Evolutionary conservation across 2,797 vertebrate genomes (phyloP).

Genomic region (Poecile montanus): DNA sequence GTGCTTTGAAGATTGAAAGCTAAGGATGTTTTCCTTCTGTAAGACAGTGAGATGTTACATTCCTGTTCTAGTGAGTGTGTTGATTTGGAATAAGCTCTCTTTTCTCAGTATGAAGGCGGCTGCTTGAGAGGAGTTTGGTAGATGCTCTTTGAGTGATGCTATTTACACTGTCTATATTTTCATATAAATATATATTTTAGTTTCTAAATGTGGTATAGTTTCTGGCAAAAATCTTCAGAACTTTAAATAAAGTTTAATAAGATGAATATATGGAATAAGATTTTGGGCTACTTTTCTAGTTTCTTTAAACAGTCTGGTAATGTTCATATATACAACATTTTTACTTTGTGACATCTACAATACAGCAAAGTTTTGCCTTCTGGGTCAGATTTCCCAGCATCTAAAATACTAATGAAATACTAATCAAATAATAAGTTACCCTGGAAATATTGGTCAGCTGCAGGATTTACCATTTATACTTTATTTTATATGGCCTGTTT

Average conservation of each 20-base stretch:
- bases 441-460: not conserved
- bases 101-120: not conserved
- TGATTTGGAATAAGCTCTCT: not conserved
- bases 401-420: not conserved
- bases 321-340: not conserved
- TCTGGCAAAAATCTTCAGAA: not conserved
- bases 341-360: not conserved
- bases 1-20: not conserved
- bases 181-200: not conserved
- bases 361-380: not conserved
- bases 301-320: not conserved
- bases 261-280: not conserved
- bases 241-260: not conserved
- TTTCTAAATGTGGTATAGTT: not conserved
- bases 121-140: not conserved
- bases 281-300: not conserved
- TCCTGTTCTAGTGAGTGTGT: not conserved
- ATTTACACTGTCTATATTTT: not conserved
- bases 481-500: not conserved
- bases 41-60: not conserved
- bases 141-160: not conserved
- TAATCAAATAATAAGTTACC: not conserved
- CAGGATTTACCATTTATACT: not conserved
- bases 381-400: not conserved
- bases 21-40: not conserved